Evolutionary conservation across 2,797 vertebrate genomes (phyloP).

Genomic region (Cyprinodon diabolis): DNA sequence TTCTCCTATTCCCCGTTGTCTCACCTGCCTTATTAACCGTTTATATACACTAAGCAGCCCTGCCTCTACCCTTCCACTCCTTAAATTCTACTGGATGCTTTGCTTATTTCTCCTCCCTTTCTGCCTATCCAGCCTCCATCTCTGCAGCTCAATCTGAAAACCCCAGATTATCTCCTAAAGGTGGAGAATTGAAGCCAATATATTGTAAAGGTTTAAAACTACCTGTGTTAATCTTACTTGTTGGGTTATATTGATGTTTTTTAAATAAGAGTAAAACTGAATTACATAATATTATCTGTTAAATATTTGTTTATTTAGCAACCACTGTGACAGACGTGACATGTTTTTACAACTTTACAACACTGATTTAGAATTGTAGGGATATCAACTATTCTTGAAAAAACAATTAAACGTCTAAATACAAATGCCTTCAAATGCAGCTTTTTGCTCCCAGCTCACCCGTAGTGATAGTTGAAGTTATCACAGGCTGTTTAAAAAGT

Average conservation of each 20-base stretch:
- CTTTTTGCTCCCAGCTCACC: too few relatives aligned
- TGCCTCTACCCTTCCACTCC: constrained; percentile 4
- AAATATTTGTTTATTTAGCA: neutral
- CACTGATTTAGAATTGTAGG: neutral
- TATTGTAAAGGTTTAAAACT: neutral
- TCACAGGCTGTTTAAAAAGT: neutral
- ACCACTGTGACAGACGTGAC: neutral
- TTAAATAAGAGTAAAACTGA: neutral
- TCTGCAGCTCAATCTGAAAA: constrained; percentile 41
- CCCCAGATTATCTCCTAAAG: constrained; percentile 50
- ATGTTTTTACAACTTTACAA: neutral
- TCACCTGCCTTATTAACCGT: constrained; percentile 89
- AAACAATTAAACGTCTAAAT: neutral
- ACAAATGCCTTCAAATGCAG: neutral
- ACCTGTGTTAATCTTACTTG: neutral
- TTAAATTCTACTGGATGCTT: constrained; percentile 15
- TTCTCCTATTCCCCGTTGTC: constrained; percentile 83
- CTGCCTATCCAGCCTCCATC: constrained; percentile 14
- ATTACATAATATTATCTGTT: neutral
- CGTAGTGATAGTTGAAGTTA: neutral
- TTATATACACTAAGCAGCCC: constrained; percentile 72
- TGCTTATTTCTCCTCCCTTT: constrained; percentile 12
- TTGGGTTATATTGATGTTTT: neutral
- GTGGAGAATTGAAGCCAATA: neutral
- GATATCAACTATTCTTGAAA: neutral